Percentiles rank a stretch among this genome's conserved stretches.
Evolutionary conservation across 2,888 invertebrate genomes (phyloP).

Genomic region (Monochamus alternatus): DNA sequence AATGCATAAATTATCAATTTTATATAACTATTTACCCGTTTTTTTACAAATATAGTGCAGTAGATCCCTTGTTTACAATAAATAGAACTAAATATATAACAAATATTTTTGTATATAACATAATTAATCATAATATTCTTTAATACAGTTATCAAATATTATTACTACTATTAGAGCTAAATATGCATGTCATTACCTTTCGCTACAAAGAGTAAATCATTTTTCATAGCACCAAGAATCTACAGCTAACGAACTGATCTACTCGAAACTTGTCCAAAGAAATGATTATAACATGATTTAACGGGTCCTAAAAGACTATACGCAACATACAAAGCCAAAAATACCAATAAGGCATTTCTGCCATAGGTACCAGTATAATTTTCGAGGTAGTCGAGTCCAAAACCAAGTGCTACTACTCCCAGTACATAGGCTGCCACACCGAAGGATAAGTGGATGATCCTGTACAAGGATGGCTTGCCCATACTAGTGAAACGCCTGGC

Average conservation of each 20-base stretch:
- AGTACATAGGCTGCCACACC: conserved; percentile 49
- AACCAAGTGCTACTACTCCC: conserved; percentile 50
- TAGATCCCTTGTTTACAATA: no score
- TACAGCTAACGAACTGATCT: background rate
- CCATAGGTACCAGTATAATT: conserved; percentile 31
- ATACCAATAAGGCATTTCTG: conserved; percentile 44
- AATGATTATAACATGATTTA: conserved; percentile 26
- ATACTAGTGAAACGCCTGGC: conserved; percentile 23
- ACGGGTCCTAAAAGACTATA: conserved; percentile 47
- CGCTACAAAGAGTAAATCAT: no score
- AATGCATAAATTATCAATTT: no score
- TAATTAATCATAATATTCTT: no score
- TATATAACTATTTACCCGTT: no score
- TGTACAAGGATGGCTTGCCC: conserved; percentile 37
- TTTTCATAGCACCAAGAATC: no score
- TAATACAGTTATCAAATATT: no score
- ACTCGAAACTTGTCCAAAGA: conserved; percentile 1
- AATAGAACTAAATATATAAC: no score
- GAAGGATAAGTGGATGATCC: conserved; percentile 46
- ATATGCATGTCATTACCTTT: no score
- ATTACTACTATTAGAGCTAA: no score
- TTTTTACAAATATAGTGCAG: no score
- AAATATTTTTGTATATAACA: no score
- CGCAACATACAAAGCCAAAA: conserved; percentile 45
- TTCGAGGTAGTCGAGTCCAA: conserved; percentile 47